Percentiles rank a stretch among this genome's conserved stretches.
Conservation (phyloP, 2,888 invertebrate genomes). For the Caenorhabditis virilis region DNA sequence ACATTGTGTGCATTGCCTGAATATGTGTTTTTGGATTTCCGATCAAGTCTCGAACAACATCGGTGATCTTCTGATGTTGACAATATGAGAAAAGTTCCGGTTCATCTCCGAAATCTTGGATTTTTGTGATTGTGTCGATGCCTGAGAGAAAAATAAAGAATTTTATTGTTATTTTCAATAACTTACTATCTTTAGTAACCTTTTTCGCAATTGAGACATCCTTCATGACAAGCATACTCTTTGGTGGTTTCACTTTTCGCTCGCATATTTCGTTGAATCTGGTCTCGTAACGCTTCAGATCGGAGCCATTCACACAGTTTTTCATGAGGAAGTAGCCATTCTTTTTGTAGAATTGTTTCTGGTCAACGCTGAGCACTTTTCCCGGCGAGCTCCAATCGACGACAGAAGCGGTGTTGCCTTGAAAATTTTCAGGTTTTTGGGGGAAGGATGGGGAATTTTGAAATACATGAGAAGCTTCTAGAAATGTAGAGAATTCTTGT, state of each 20-base stretch:
- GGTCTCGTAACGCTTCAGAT: constrained; percentile 76
- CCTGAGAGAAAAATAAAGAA: constrained; percentile 4
- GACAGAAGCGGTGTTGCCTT: not conserved
- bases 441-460: no score
- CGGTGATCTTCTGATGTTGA: constrained; percentile 75
- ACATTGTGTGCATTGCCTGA: constrained; percentile 79
- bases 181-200: constrained; percentile 72
- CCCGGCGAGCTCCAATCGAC: constrained; percentile 20
- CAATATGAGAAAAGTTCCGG: constrained; percentile 78
- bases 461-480: no score
- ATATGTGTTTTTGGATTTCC: constrained; percentile 74
- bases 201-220: constrained; percentile 76
- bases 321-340: constrained; percentile 82
- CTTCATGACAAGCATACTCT: constrained; percentile 75
- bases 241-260: constrained; percentile 69
- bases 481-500: not conserved
- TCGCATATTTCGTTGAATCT: constrained; percentile 73
- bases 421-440: no score
- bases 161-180: not conserved
- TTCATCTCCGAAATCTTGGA: constrained; percentile 81
- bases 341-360: constrained; percentile 76
- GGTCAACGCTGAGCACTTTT: constrained; percentile 30
- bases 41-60: constrained; percentile 78
- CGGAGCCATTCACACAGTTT: constrained; percentile 76
- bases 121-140: constrained; percentile 75